phyloP scores from a whole-genome alignment of 2,113 vertebrate species.

The Hippocampus abdominalis region DNA sequence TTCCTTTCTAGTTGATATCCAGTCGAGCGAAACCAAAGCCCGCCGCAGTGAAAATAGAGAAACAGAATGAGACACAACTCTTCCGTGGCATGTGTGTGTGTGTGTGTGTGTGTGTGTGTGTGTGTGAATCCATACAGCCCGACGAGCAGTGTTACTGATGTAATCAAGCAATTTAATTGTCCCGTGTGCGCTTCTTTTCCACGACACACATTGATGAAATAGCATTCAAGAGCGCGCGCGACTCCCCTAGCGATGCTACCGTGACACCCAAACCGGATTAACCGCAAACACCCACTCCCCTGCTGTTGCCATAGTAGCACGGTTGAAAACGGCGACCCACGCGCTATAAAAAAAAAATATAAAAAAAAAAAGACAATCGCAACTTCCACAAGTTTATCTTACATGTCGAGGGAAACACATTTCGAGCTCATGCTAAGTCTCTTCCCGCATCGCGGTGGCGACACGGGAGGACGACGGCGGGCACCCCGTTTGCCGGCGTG shows the following conservation, averaged over 20 bases:
- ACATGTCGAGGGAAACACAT: background rate
- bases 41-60: constrained; percentile 38
- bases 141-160: constrained; percentile 6
- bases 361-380: constrained; percentile 42
- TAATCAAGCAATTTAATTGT: background rate
- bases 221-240: constrained; percentile 18
- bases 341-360: constrained; percentile 45
- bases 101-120: background rate
- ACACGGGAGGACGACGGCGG: no score
- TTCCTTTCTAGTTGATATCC: constrained; percentile 49
- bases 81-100: constrained; percentile 2
- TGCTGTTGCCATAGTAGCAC: constrained; percentile 70
- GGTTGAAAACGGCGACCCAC: constrained; percentile 42
- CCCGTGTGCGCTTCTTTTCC: background rate
- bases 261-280: constrained; percentile 65
- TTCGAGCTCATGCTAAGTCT: no score
- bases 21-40: constrained; percentile 46
- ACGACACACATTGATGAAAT: constrained; percentile 16
- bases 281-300: constrained; percentile 59
- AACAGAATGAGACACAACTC: constrained; percentile 32
- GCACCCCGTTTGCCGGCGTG: no score
- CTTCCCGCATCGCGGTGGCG: no score
- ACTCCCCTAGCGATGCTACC: constrained; percentile 54
- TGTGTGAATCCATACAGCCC: constrained; percentile 10
- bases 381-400: constrained; percentile 43